Conservation (phyloP, 2,888 invertebrate genomes). For the Belgica antarctica region DNA sequence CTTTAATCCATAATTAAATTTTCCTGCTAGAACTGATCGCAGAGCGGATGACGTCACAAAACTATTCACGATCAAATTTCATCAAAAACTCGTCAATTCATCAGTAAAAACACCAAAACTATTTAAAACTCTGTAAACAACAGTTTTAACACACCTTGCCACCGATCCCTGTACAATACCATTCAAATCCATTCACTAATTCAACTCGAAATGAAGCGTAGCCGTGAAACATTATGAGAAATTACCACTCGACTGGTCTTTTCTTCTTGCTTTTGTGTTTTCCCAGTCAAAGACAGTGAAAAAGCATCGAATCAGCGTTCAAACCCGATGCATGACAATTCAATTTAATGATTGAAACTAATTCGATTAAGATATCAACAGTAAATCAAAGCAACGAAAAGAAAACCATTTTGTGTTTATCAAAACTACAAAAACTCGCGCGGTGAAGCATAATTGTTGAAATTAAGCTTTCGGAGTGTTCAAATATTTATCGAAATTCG, state of each 20-base stretch:
- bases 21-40: too few relatives aligned
- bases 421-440: background rate
- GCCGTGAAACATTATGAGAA: background rate
- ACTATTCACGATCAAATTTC: too few relatives aligned
- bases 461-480: conserved; percentile 29
- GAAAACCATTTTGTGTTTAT: conserved; percentile 11
- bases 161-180: background rate
- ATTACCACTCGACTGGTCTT: background rate
- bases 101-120: too few relatives aligned
- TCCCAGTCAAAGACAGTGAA: background rate
- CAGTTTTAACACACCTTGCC: too few relatives aligned
- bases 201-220: background rate
- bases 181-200: background rate
- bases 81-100: too few relatives aligned
- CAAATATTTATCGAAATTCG: conserved; percentile 33
- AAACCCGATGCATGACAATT: background rate
- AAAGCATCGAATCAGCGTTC: background rate
- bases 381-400: background rate
- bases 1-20: too few relatives aligned
- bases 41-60: too few relatives aligned
- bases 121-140: too few relatives aligned
- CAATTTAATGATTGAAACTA: background rate
- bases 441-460: conserved; percentile 26
- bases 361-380: conserved; percentile 17
- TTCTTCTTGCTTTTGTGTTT: too few relatives aligned